Evolutionary conservation across 2,888 invertebrate genomes (phyloP).

Genomic region (Psylliodes chrysocephalus): DNA sequence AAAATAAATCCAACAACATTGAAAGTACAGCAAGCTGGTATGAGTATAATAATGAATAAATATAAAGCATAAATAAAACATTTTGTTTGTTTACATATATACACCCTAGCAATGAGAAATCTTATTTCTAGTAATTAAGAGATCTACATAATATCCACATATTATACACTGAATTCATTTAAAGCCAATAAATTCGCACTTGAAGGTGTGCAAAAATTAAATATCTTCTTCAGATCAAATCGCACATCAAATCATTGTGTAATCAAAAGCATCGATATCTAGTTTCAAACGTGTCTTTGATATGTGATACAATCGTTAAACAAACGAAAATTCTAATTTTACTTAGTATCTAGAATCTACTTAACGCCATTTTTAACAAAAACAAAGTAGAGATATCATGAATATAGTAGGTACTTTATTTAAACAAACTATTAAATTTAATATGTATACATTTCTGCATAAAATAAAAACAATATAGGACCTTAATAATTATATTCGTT

Average conservation of each 20-base stretch:
- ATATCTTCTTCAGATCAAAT: constrained; percentile 22
- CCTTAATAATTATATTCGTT: no score
- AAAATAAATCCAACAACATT: constrained; percentile 57
- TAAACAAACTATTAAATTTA: no score
- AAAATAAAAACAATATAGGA: no score
- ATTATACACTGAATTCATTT: constrained; percentile 63
- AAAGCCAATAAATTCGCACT: constrained; percentile 55
- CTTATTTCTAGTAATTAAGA: constrained; percentile 54
- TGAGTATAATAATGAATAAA: constrained; percentile 53
- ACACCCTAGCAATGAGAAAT: constrained; percentile 54
- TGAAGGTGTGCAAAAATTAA: neutral
- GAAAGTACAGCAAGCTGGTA: constrained; percentile 54
- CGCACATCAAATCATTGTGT: constrained; percentile 39
- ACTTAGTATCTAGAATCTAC: no score
- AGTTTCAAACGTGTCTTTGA: constrained; percentile 10
- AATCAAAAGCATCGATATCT: neutral
- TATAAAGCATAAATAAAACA: constrained; percentile 55
- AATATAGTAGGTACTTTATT: no score
- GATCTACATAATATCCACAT: constrained; percentile 65
- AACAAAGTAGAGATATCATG: no score
- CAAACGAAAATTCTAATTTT: no score
- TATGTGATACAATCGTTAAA: constrained; percentile 22
- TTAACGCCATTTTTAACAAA: no score
- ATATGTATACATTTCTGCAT: no score
- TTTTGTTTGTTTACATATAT: constrained; percentile 54